These are phyloP conservation scores for Trinectes maculatus DNA, from an alignment of 2,113 vertebrate genomes.

Conservation along the genomic window DNA sequence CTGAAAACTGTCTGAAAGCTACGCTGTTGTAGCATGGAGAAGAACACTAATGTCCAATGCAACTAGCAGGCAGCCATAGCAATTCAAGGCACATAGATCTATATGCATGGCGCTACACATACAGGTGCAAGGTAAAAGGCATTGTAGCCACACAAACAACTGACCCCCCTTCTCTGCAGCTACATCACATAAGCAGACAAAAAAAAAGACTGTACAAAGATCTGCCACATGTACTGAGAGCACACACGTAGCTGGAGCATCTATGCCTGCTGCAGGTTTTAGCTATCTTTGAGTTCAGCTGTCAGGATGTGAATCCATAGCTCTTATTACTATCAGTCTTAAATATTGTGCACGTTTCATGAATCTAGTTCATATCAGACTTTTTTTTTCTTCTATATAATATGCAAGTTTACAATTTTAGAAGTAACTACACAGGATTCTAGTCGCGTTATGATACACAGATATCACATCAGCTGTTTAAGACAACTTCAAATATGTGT, in stretches of 20 bases:
- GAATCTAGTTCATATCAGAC: constrained; percentile 34
- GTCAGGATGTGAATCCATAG: constrained; percentile 55
- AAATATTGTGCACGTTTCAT: constrained; percentile 55
- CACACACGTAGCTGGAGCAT: constrained; percentile 35
- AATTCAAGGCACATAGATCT: constrained; percentile 80
- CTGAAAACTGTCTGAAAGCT: constrained; percentile 20
- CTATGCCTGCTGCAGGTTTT: constrained; percentile 56
- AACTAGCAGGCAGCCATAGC: constrained; percentile 74
- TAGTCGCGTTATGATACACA: constrained; percentile 64
- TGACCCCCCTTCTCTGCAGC: constrained; percentile 34
- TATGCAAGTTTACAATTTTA: constrained; percentile 58
- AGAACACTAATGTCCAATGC: constrained; percentile 65
- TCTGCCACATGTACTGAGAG: constrained; percentile 52
- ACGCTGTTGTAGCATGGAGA: constrained; percentile 51
- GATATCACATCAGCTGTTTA: constrained; percentile 50
- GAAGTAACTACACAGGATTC: constrained; percentile 60
- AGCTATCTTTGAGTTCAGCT: constrained; percentile 69
- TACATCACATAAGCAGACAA: constrained; percentile 63
- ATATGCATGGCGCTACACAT: constrained; percentile 70
- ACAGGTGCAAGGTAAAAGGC: constrained; percentile 53
- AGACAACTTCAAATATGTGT: constrained; percentile 38
- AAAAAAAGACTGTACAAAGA: constrained; percentile 48
- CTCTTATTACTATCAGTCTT: constrained; percentile 46
- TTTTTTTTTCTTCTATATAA: constrained; percentile 33
- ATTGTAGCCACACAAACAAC: constrained; percentile 43